These are phyloP conservation scores for Anastrepha ludens DNA, from an alignment of 1,140 invertebrate species.

Conservation along the genomic window DNA sequence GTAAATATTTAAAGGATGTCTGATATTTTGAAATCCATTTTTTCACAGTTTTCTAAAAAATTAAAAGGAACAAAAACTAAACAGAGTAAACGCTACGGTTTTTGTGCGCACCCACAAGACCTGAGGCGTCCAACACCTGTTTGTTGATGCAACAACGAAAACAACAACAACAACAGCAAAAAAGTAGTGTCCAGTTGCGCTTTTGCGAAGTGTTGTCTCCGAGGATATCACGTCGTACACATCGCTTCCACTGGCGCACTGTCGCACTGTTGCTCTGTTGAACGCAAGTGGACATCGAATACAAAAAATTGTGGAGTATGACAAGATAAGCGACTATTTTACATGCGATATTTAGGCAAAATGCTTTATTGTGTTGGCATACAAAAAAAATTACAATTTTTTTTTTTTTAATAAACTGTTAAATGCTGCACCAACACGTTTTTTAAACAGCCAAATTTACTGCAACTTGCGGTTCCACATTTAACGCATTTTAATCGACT, in stretches of 20 bases:
- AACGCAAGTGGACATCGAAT: constrained; percentile 8
- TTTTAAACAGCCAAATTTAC: neutral
- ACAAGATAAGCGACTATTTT: constrained; percentile 43
- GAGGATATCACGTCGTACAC: neutral
- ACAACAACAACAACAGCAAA: neutral
- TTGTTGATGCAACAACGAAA: neutral
- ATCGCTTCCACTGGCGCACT: neutral
- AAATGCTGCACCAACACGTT: neutral
- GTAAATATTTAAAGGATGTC: constrained; percentile 31
- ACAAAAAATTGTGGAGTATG: constrained; percentile 4
- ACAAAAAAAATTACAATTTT: neutral
- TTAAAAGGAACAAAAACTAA: neutral
- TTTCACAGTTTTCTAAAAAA: neutral
- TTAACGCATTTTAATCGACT: neutral
- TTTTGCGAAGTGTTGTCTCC: constrained; percentile 32
- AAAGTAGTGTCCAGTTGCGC: neutral
- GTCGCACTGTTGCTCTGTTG: neutral
- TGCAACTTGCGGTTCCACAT: constrained; percentile 10
- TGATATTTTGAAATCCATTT: neutral
- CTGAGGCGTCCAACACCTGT: constrained; percentile 39
- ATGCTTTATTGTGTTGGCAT: neutral
- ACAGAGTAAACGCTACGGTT: neutral
- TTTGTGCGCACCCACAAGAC: neutral
- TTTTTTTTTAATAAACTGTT: neutral
- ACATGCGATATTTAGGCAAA: neutral